Evolutionary conservation across 2,888 invertebrate species (phyloP).

Genomic region (Harmothoe impar): DNA sequence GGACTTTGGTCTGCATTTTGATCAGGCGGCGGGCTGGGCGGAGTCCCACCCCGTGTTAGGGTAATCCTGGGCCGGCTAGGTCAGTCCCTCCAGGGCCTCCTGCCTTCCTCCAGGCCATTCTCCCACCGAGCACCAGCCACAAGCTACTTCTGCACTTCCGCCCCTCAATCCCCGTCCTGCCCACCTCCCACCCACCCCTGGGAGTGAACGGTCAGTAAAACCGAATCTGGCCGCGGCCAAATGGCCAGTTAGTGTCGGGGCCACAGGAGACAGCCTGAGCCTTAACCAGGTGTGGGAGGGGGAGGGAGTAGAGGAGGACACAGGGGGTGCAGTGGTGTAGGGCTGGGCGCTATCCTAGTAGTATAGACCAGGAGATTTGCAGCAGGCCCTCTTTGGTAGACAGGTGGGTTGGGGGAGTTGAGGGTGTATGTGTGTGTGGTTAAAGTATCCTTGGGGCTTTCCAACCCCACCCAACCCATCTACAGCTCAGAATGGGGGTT

Average conservation of each 20-base stretch:
- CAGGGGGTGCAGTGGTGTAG: background rate
- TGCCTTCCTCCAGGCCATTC: constrained; percentile 1
- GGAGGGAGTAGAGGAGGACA: background rate
- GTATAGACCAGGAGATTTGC: background rate
- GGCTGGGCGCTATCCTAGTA: background rate
- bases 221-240: constrained; percentile 15
- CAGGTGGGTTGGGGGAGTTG: background rate
- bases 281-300: background rate
- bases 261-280: background rate
- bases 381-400: background rate
- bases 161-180: background rate
- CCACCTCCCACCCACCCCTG: constrained; percentile 11
- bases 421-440: background rate
- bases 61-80: background rate
- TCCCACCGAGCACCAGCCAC: background rate
- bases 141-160: background rate
- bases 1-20: constrained; percentile 2
- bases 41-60: constrained; percentile 5
- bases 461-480: background rate
- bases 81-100: background rate
- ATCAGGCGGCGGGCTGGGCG: background rate
- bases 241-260: constrained; percentile 5
- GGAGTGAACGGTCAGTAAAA: constrained; percentile 7
- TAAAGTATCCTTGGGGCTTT: background rate
- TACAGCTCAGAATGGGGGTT: too few species aligned